Conservation (phyloP, 1,140 invertebrate species). For the Ridgeia piscesae region DNA sequence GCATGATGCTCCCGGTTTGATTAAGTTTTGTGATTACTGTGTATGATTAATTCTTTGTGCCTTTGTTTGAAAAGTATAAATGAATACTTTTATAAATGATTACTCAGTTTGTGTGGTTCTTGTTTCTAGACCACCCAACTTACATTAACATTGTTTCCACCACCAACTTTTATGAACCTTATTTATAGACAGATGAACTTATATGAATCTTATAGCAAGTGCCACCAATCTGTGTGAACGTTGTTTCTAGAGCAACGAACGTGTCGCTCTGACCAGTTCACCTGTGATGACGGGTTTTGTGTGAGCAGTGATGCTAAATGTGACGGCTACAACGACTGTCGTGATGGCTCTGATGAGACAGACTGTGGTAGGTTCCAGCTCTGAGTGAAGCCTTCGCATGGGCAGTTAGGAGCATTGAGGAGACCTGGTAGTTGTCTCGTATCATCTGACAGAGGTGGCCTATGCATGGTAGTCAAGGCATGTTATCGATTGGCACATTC, state of each 20-base stretch:
- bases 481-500: neutral
- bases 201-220: no score
- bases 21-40: neutral
- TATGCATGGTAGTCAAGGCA: neutral
- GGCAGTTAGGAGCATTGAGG: neutral
- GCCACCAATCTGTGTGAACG: neutral
- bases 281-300: slow-evolving; percentile 69
- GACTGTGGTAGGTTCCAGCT: neutral
- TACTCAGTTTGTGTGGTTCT: no score
- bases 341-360: slow-evolving; percentile 61
- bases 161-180: no score
- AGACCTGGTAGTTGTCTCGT: neutral
- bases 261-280: slow-evolving; percentile 38
- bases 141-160: no score
- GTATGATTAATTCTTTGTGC: no score
- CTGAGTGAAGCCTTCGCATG: neutral
- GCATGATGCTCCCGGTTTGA: neutral
- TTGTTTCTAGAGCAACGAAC: neutral
- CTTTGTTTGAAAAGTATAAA: no score
- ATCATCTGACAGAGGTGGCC: neutral
- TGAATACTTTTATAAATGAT: no score
- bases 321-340: slow-evolving; percentile 86
- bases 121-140: no score
- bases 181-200: no score
- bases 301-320: slow-evolving; percentile 71